phyloP scores from a whole-genome alignment of 92 coral and sea anemone genomes.

The Zoanthus sansibaricus region DNA sequence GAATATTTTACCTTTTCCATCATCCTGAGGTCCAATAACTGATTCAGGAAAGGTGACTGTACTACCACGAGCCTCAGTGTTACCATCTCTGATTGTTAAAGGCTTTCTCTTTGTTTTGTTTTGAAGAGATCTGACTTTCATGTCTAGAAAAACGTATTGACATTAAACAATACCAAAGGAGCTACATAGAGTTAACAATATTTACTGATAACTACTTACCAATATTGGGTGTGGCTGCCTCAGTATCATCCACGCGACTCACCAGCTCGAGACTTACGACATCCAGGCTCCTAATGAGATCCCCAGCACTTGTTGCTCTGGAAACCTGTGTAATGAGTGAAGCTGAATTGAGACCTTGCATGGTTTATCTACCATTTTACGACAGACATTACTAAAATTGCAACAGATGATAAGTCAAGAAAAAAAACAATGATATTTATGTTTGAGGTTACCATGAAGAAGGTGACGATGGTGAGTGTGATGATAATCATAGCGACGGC shows the following conservation, averaged over 20 bases:
- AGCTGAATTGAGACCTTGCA: not conserved
- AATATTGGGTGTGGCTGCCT: conserved; percentile 68
- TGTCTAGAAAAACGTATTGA: not conserved
- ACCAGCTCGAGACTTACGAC: conserved; percentile 73
- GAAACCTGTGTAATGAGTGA: conserved; percentile 45
- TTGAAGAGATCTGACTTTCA: conserved; percentile 36
- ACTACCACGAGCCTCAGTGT: not conserved
- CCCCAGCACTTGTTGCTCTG: conserved; percentile 68
- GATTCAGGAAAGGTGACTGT: conserved; percentile 9
- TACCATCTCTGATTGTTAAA: conserved; percentile 20
- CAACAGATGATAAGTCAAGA: no score
- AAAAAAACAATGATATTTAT: no score
- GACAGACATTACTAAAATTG: no score
- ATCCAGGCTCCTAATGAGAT: conserved; percentile 74
- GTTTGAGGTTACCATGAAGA: not conserved
- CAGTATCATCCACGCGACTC: conserved; percentile 48
- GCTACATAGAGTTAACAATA: no score
- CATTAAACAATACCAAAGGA: no score
- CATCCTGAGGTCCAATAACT: conserved; percentile 11
- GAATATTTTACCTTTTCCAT: not conserved
- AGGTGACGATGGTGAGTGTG: not conserved
- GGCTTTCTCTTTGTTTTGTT: conserved; percentile 4
- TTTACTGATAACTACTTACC: conserved; percentile 67
- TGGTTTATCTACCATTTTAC: no score
- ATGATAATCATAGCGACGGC: not conserved